Conservation (phyloP, 2,113 vertebrate genomes). For the Trogon melanurus region DNA sequence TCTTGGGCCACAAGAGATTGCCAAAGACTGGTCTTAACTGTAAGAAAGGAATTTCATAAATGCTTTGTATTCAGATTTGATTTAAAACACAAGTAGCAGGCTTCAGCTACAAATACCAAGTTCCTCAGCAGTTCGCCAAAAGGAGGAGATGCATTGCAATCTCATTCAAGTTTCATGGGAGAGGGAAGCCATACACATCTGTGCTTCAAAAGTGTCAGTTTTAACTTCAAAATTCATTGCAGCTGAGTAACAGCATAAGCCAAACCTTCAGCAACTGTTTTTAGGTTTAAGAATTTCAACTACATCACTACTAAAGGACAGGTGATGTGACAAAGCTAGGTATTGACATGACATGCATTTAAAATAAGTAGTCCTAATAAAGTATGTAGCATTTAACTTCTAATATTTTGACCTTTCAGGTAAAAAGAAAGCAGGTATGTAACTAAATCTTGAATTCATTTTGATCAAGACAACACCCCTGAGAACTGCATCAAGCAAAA, state of each 20-base stretch:
- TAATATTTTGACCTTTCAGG: background rate
- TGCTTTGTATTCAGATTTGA: background rate
- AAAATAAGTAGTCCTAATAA: background rate
- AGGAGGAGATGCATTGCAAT: background rate
- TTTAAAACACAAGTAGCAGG: background rate
- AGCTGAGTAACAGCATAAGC: background rate
- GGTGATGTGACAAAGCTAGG: background rate
- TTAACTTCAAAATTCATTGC: background rate
- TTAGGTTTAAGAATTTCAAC: background rate
- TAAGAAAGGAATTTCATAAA: background rate
- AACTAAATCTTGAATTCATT: background rate
- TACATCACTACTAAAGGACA: background rate
- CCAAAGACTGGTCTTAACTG: background rate
- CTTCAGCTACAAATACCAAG: background rate
- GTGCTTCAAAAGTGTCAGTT: background rate
- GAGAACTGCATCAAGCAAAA: background rate
- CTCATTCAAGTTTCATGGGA: fast-evolving
- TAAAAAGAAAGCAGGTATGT: background rate
- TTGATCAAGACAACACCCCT: background rate
- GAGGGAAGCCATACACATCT: background rate
- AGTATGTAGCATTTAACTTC: background rate
- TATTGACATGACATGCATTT: background rate
- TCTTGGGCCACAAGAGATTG: background rate
- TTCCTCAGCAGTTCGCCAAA: background rate
- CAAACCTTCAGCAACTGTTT: background rate